Percentiles rank a stretch among this genome's conserved stretches.
Evolutionary conservation across 2,113 vertebrate genomes (phyloP).

Genomic region (Cyanoliseus patagonus): DNA sequence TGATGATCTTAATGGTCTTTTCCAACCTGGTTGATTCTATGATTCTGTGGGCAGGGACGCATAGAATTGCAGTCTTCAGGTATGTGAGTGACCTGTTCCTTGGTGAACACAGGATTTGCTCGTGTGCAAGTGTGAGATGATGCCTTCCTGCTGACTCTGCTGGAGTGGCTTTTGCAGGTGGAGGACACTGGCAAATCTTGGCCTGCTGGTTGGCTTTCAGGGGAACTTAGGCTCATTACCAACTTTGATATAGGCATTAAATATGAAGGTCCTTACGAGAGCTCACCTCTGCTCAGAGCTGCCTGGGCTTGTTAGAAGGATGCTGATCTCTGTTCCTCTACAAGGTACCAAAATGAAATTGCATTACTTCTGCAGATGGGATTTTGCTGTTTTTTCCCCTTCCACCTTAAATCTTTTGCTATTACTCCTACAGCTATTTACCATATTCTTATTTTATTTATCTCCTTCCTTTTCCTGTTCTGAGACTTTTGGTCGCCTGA

Average conservation of each 20-base stretch:
- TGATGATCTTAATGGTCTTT: background rate
- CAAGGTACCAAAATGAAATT: background rate
- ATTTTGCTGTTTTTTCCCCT: background rate
- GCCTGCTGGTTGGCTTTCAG: background rate
- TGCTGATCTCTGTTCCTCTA: background rate
- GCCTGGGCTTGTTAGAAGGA: background rate
- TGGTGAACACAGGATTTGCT: background rate
- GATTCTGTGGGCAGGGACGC: background rate
- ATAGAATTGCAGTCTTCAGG: accelerated
- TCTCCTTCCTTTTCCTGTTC: background rate
- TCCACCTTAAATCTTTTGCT: background rate
- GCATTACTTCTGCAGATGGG: background rate
- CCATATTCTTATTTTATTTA: background rate
- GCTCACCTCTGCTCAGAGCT: background rate
- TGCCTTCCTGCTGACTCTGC: background rate
- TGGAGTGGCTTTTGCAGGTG: background rate
- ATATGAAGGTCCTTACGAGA: background rate
- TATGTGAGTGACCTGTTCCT: background rate
- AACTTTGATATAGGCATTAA: accelerated
- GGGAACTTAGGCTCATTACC: background rate
- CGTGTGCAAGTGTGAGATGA: background rate
- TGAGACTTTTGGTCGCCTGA: background rate
- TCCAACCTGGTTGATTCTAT: background rate
- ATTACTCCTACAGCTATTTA: background rate
- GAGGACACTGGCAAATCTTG: background rate